Base-by-base conservation (phyloP, 2,888 invertebrate genomes). In the Coenonympha arcania region DNA sequence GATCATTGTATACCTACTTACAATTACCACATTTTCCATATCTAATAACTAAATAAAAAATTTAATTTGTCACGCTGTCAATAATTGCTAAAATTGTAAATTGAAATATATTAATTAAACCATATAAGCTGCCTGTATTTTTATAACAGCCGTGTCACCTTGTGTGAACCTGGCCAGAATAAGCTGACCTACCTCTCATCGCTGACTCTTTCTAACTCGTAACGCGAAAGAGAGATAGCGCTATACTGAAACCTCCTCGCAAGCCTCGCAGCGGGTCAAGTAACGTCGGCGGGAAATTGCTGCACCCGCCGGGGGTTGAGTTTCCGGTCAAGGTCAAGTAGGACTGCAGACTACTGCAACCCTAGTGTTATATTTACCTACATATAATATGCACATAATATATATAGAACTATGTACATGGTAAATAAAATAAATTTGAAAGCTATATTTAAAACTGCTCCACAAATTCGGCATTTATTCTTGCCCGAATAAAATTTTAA, bases 241-340 rank as follows among this genome's bases (percentile, higher is more conserved):
- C 4, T 22, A 39, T 24, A 22, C 3, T 4, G 6, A 28, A 30
- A 41, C 28, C 34, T 18, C 39, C 41, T 39, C 28, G 22, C 46
- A 46, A 42, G 26, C 31, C 30, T 37, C 34, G 20, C 19, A 39
- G 39, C 16, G 31, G 52, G 46, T 47, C 55, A 50, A 47, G 48
- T 47, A 50, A 47, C 36, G 13, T 24, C 47, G 54, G 52, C 16
- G 6, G 24, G 36, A 37, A 44, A 50, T 36, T 43, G 50, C 53
- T 58, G 61, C 61, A 61, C 49, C 55, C 52, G 52, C 43, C 20
- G 5, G 48, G 43, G 54, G 53, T 52, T 53, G 52, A 47, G 48
- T 52, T 50, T 4, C 37, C 52, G 63, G 62, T 60, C 64, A 64
- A 64, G 64, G 64, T 57, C 60, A 55, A 53, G 40, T n/a, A n/a